These are phyloP conservation scores for Eledone cirrhosa DNA, from an alignment of 2,888 invertebrate species.

Conservation along the genomic window DNA sequence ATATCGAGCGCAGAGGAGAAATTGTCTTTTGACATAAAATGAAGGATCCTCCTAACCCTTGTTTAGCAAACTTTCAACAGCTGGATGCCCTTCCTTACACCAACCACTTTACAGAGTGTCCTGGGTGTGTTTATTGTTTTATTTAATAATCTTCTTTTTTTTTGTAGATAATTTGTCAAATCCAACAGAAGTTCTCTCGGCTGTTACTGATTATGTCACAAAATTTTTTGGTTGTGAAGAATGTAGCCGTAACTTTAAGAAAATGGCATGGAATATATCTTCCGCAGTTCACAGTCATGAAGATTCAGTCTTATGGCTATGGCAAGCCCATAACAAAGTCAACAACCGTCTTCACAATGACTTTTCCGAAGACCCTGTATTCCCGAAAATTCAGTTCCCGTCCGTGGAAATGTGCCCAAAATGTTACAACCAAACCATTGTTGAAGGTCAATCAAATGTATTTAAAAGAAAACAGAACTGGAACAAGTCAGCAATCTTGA, in stretches of 20 bases:
- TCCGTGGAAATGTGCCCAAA: slow-evolving; percentile 73
- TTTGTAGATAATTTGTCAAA: background rate
- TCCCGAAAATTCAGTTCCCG: slow-evolving; percentile 92
- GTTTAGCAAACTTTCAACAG: too few species aligned
- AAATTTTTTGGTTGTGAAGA: slow-evolving; percentile 93
- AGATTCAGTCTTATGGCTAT: slow-evolving; percentile 87
- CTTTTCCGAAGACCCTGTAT: slow-evolving; percentile 84
- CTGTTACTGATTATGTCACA: slow-evolving; percentile 75
- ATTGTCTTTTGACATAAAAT: too few species aligned
- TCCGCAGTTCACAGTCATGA: slow-evolving; percentile 77
- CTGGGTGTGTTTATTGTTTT: too few species aligned
- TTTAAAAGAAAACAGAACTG: slow-evolving; percentile 35
- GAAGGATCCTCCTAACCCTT: too few species aligned
- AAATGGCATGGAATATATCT: slow-evolving; percentile 80
- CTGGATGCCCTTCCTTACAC: too few species aligned
- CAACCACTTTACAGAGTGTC: too few species aligned
- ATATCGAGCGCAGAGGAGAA: too few species aligned
- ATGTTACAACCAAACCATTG: slow-evolving; percentile 44
- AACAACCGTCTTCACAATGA: slow-evolving; percentile 88
- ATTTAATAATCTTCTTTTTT: background rate
- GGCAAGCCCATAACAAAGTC: slow-evolving; percentile 89
- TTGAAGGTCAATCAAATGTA: background rate
- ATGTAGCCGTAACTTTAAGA: slow-evolving; percentile 88
- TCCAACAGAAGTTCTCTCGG: background rate
- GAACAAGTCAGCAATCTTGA: slow-evolving; percentile 44